These are phyloP conservation scores for Drosophila neocordata DNA, from an alignment of 1,140 invertebrate genomes.

Conservation along the genomic window DNA sequence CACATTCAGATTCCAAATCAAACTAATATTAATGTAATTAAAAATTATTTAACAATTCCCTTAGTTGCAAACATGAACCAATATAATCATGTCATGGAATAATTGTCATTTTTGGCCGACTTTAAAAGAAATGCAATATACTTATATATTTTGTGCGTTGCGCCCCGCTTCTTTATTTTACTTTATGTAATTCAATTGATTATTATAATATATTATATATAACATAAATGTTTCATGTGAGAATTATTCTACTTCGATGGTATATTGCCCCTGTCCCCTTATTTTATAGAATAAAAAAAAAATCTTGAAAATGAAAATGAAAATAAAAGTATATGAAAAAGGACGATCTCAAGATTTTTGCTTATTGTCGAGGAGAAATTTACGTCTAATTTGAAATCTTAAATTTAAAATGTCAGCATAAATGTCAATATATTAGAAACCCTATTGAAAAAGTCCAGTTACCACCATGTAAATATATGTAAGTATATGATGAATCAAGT, in stretches of 20 bases:
- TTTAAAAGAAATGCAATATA: constrained; percentile 31
- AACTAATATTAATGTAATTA: constrained; percentile 41
- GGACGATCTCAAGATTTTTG: no score
- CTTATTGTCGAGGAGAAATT: no score
- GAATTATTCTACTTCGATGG: constrained; percentile 56
- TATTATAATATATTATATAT: constrained; percentile 52
- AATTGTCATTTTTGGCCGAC: not conserved
- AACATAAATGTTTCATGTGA: constrained; percentile 58
- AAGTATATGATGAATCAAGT: no score
- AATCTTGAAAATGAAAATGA: constrained; percentile 31
- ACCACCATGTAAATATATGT: no score
- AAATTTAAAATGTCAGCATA: no score
- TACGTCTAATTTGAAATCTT: no score
- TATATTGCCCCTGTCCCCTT: constrained; percentile 27
- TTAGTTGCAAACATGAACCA: constrained; percentile 55
- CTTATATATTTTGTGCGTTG: constrained; percentile 21
- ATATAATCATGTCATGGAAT: not conserved
- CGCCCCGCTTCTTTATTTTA: constrained; percentile 44
- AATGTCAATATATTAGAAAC: no score
- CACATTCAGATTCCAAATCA: constrained; percentile 14
- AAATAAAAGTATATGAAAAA: constrained; percentile 25
- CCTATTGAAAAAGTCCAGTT: no score
- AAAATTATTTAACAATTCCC: constrained; percentile 48
- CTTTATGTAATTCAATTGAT: constrained; percentile 58
- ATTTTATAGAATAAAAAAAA: constrained; percentile 23